Evolutionary conservation across 2,797 vertebrate species (phyloP), one percentile per base, ranked within the genome.

Genomic region (Sphenodon punctatus): DNA sequence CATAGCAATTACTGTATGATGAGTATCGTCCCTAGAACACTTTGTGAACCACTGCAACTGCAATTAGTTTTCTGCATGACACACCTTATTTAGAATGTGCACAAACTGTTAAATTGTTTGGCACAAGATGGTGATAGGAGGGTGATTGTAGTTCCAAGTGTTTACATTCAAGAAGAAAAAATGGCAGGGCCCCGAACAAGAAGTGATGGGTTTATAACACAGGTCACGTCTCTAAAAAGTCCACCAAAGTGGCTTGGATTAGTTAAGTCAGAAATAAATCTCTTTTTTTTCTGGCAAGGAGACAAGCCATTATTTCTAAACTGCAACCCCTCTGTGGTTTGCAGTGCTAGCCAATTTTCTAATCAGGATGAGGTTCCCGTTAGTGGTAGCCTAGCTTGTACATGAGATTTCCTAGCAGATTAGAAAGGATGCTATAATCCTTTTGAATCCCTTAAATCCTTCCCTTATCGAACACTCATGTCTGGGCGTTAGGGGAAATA

Each of bases 51-150:
- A 14, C 51, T 84, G 61, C 61, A 84, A 85, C 51, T 22, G 51
- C 85, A 83, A 85, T 90, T 88, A 87, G 66, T 86, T 90, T 90
- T 83, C 83, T 80, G 60, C 63, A 36, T 87, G 66, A 43, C 39
- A 39, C 76, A 61, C 66, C 70, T 88, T 82, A 89, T 80, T 88
- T 87, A 82, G 82, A 80, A 53, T 7, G 49, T 22, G 41, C 2
- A 8, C 25, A 70, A 60, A 48, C 36, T 41, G 68, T 61, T 78
- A 67, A 79, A 80, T 79, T 60, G 34, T 27, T 74, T 72, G 65
- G 72, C 79, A 74, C 38, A 49, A 58, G 72, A 12, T 38, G 42
- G 20, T 34, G 56, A 73, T 69, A 61, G 72, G 67, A 49, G 49
- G 10, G 69, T 80, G 46, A 58, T 10, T 72, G 74, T 25, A 60